phyloP scores from a whole-genome alignment of 2,113 vertebrate genomes.

The Mesocricetus auratus region DNA sequence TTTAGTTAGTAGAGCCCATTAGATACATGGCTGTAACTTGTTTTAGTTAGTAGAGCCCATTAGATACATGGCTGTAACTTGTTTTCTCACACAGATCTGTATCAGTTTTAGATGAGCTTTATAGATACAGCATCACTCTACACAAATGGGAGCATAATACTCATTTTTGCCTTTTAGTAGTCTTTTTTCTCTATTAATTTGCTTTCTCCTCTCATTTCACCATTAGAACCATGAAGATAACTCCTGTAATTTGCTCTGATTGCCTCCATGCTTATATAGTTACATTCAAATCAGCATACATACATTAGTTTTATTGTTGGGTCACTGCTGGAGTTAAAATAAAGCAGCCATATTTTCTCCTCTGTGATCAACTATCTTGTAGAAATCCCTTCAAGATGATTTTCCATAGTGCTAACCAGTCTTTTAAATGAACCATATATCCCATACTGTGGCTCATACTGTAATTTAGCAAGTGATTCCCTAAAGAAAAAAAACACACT shows the following conservation, averaged over 20 bases:
- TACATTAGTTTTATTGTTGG: not conserved
- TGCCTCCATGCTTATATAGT: not conserved
- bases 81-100: not conserved
- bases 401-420: not conserved
- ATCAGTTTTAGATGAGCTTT: not conserved
- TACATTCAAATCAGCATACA: not conserved
- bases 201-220: not conserved
- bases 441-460: rapidly evolving
- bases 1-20: no score
- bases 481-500: not conserved
- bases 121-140: not conserved
- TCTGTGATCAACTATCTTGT: not conserved
- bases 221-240: not conserved
- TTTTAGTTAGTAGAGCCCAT: no score
- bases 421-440: not conserved
- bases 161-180: not conserved
- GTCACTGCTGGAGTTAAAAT: not conserved
- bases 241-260: not conserved
- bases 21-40: no score
- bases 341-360: not conserved
- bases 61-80: not conserved
- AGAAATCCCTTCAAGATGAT: not conserved
- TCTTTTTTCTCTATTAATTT: not conserved
- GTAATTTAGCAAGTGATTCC: not conserved
- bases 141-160: not conserved